These are phyloP conservation scores for Grantiella picta DNA, from an alignment of 2,113 vertebrate species.

Conservation along the genomic window DNA sequence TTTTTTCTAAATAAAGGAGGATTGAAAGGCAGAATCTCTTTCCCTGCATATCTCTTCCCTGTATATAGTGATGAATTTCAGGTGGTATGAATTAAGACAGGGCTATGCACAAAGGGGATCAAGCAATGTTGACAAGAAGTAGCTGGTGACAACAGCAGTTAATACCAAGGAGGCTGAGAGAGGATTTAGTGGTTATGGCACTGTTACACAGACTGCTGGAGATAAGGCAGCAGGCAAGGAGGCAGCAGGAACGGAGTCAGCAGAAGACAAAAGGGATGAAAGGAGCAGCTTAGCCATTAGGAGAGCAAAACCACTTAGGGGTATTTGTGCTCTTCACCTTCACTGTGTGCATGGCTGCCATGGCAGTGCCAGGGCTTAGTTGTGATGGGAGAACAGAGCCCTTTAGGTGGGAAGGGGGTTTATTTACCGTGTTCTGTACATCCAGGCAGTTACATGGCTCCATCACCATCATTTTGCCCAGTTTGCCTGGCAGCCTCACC, in stretches of 20 bases:
- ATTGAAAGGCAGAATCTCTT: neutral
- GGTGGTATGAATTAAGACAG: slow-evolving; percentile 22
- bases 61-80: slow-evolving; percentile 30
- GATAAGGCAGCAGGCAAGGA: neutral
- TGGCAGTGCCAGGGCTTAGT: no score
- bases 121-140: slow-evolving; percentile 30
- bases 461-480: neutral
- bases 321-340: neutral
- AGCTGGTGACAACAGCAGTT: slow-evolving; percentile 48
- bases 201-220: neutral
- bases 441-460: neutral
- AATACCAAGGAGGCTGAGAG: neutral
- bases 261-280: neutral
- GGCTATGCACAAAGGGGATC: slow-evolving; percentile 5
- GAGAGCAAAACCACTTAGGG: neutral
- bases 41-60: neutral
- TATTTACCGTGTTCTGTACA: neutral
- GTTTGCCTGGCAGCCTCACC: neutral
- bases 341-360: neutral
- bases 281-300: neutral
- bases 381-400: neutral
- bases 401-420: neutral
- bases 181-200: slow-evolving; percentile 27
- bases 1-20: neutral
- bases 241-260: neutral